Percentiles rank a stretch among this genome's conserved stretches.
These are phyloP conservation scores for Volucella zonaria DNA, from an alignment of 2,888 invertebrate species.

Conservation along the genomic window DNA sequence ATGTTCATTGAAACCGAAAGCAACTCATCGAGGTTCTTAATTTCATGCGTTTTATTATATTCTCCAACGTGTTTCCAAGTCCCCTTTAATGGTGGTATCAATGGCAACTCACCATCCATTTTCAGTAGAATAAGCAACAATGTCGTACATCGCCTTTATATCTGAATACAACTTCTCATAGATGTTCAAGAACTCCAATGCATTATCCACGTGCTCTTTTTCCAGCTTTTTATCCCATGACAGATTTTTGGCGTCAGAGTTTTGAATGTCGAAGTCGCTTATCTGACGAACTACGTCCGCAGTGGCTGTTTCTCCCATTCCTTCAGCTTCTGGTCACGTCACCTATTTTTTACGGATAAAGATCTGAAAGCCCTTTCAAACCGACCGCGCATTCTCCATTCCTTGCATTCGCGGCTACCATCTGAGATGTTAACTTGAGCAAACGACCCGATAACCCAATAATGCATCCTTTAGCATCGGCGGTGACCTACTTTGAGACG, in stretches of 20 bases:
- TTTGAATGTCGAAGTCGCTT: constrained; percentile 88
- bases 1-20: constrained; percentile 96
- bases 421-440: constrained; percentile 85
- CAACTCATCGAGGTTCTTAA: constrained; percentile 90
- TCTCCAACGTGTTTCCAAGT: constrained; percentile 91
- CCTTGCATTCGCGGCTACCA: constrained; percentile 86
- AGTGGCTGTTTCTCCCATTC: constrained; percentile 92
- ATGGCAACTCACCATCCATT: constrained; percentile 87
- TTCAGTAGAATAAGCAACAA: constrained; percentile 97
- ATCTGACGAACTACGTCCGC: constrained; percentile 91
- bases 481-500: constrained; percentile 89
- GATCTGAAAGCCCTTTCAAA: constrained; percentile 91
- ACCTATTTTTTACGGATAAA: constrained; percentile 92
- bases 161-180: constrained; percentile 95
- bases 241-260: constrained; percentile 84
- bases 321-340: constrained; percentile 92
- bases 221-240: constrained; percentile 89
- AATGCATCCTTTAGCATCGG: constrained; percentile 88
- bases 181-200: constrained; percentile 90
- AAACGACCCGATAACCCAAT: constrained; percentile 94
- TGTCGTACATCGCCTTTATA: constrained; percentile 95
- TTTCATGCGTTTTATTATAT: constrained; percentile 91
- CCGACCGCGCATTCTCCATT: constrained; percentile 95
- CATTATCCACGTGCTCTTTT: constrained; percentile 94
- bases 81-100: constrained; percentile 85